Conservation (phyloP, 2,113 vertebrate species). For the Psilopogon haemacephalus region DNA sequence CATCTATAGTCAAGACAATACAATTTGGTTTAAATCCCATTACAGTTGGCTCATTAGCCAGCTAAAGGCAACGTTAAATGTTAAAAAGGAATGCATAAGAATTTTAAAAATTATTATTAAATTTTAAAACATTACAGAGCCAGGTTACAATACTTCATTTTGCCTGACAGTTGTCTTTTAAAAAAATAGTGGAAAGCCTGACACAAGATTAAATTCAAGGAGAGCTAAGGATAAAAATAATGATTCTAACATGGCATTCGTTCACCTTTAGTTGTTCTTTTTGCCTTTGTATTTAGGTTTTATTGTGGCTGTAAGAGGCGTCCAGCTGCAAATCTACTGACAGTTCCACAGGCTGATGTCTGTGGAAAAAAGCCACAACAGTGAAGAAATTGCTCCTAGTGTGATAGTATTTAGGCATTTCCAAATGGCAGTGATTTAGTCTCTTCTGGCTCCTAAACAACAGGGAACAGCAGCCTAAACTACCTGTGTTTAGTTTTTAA, state of each 20-base stretch:
- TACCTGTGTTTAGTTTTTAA: neutral
- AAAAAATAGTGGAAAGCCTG: neutral
- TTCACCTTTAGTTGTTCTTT: neutral
- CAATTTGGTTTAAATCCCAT: neutral
- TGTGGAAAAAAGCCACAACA: neutral
- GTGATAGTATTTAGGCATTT: neutral
- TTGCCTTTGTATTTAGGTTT: neutral
- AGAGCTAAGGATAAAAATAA: neutral
- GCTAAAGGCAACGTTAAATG: neutral
- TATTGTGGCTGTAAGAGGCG: neutral
- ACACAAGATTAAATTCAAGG: neutral
- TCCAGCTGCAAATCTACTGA: neutral
- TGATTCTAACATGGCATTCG: rapidly evolving
- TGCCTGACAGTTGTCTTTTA: neutral
- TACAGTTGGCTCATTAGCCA: neutral
- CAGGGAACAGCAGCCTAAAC: neutral
- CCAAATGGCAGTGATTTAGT: neutral
- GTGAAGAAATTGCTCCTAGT: neutral
- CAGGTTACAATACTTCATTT: neutral
- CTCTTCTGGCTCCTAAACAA: neutral
- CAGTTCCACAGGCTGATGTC: neutral
- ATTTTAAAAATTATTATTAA: neutral
- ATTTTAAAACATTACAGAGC: neutral
- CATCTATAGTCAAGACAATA: neutral
- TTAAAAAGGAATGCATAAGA: neutral